These are phyloP conservation scores for Zaprionus kolodkinae DNA, from an alignment of 1,140 invertebrate species.

Conservation along the genomic window DNA sequence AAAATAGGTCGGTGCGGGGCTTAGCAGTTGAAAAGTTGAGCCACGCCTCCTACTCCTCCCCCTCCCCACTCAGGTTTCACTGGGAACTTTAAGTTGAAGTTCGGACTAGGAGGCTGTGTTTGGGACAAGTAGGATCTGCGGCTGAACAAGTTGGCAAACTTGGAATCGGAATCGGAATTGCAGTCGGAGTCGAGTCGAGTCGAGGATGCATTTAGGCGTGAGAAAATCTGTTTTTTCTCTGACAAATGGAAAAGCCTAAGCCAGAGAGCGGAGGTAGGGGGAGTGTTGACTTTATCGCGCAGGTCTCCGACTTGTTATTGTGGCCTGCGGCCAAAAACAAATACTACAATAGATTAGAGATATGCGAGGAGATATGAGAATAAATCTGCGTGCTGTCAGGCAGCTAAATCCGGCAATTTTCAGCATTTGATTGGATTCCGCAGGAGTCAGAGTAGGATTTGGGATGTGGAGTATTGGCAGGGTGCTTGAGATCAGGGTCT, in stretches of 20 bases:
- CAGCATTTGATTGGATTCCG: slow-evolving; percentile 49
- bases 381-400: slow-evolving; percentile 35
- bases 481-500: neutral
- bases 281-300: neutral
- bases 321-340: slow-evolving; percentile 24
- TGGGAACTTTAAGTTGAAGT: slow-evolving; percentile 4
- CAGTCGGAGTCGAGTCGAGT: too few species aligned
- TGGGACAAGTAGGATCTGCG: neutral
- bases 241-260: slow-evolving; percentile 9
- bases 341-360: slow-evolving; percentile 17
- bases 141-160: slow-evolving; percentile 1
- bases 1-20: neutral
- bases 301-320: slow-evolving; percentile 7
- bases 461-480: neutral
- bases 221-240: slow-evolving; percentile 11
- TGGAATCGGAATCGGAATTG: neutral
- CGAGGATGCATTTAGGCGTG: slow-evolving; percentile 40
- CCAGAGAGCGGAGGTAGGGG: neutral
- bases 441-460: neutral
- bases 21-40: slow-evolving; percentile 19
- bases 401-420: slow-evolving; percentile 54
- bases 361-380: slow-evolving; percentile 39
- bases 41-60: neutral
- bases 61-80: neutral
- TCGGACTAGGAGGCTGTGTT: neutral